These are phyloP conservation scores for Hypotaenidia philippensis DNA, from an alignment of 2,797 vertebrate species.

Conservation along the genomic window DNA sequence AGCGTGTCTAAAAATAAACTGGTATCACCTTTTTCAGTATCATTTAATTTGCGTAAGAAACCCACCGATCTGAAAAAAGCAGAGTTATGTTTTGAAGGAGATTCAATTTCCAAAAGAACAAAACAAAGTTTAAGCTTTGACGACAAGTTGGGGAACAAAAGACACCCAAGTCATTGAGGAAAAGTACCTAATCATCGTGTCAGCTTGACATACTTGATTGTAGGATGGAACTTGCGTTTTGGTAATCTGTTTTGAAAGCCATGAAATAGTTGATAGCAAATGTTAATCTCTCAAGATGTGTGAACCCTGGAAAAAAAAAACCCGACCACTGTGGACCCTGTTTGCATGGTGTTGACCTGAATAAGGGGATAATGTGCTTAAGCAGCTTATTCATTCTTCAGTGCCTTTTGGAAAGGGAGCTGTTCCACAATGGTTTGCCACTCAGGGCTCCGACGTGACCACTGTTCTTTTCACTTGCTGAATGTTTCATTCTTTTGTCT, in stretches of 20 bases:
- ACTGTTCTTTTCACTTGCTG: conserved; percentile 69
- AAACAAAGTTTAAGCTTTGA: conserved; percentile 46
- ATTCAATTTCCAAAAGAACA: conserved; percentile 15
- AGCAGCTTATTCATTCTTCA: conserved; percentile 70
- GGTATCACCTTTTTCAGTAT: background rate
- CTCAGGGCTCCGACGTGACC: conserved; percentile 21
- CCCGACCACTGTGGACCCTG: background rate
- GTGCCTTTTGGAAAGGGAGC: conserved; percentile 40
- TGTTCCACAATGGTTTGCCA: conserved; percentile 48
- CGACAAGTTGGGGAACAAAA: conserved; percentile 47
- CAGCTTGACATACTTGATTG: conserved; percentile 29
- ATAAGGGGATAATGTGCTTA: conserved; percentile 70
- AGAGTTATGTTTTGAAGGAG: background rate
- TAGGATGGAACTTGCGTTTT: background rate
- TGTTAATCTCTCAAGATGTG: conserved; percentile 68
- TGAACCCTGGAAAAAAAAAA: conserved; percentile 28
- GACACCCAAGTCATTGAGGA: conserved; percentile 20
- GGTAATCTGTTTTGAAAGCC: conserved; percentile 58
- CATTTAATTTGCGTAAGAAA: background rate
- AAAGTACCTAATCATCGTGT: conserved; percentile 58
- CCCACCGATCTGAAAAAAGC: background rate
- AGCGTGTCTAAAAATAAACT: background rate
- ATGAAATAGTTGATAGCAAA: conserved; percentile 63
- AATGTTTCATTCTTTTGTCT: conserved; percentile 65
- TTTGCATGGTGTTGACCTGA: conserved; percentile 68